Base-by-base conservation (phyloP, 2,888 invertebrate species). In the Orthonychiurus folsomi region DNA sequence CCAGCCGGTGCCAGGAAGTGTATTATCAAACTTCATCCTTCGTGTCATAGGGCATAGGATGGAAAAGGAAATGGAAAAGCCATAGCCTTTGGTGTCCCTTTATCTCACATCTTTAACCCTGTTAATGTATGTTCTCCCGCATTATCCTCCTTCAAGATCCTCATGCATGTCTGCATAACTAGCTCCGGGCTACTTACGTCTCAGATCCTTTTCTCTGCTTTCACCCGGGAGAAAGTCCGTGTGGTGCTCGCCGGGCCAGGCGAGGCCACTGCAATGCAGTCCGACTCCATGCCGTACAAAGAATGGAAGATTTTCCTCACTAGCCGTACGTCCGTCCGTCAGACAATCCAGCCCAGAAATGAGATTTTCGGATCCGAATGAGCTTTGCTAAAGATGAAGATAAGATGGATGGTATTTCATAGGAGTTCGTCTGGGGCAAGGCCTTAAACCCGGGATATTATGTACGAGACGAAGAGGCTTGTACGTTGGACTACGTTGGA, bases 351-450 rank as follows among this genome's bases (percentile, higher is more conserved):
- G 37, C 9, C 9, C 37, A 37, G 37, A 37, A 37, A 37, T 37
- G 37, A 15, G 37, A 37, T 37, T 37, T 15, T 37, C n/a, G 37
- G 37, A 37, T 37, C 15, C 9, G 15, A 37, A 37, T 37, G 37
- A 37, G 37, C 37, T 37, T 37, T 37, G 37, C 37, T n/a, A 37
- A 37, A 37, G 37, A 37, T 37, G 37, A 37, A 37, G 37, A 37
- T 37, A 37, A 37, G 37, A 37, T 37, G 15, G 37, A 37, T 37
- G 37, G 15, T 9, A 37, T 37, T 37, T 37, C 37, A 37, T n/a
- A n/a, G n/a, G n/a, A n/a, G n/a, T n/a, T n/a, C n/a, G n/a, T n/a
- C n/a, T n/a, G n/a, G n/a, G n/a, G n/a, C n/a, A n/a, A n/a, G n/a
- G n/a, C n/a, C n/a, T n/a, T n/a, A n/a, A n/a, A n/a, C n/a, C n/a